Evolutionary conservation across 1,140 invertebrate species (phyloP), one percentile per base, ranked within the genome.

Genomic region (Tetramorium simillimum): DNA sequence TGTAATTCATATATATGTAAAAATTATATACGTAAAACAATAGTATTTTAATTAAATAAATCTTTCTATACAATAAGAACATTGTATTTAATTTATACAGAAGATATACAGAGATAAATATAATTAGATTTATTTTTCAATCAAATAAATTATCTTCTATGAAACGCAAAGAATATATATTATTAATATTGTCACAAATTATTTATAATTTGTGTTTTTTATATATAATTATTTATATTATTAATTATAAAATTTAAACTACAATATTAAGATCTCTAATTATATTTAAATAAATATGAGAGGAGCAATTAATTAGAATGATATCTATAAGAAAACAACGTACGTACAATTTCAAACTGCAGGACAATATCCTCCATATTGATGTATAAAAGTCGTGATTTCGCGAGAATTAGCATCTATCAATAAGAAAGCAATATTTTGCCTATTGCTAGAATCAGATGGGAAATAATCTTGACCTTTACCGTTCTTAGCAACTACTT

Each of bases 351-450:
- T 18, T 86, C 12, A 63, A 33, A 72, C 7, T 14, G 43, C 58
- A 18, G 69, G 12, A 63, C 40, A 73, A 24, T 88, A 91, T 40
- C 77, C 87, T 21, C 91, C 91, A 85, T 89, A 95, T 67, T 95
- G 94, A 92, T 95, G 94, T 56, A 94, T 62, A 24, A 95, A 78
- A 14, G 93, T 94, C 58, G 93, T 95, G 70, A 95, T 85, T 86
- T 93, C 86, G 40, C 89, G 92, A 78, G 76, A 81, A 77, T 82
- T 70, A 18, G 86, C 85, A 84, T 96, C 93, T 33, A 96, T 92
- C 63, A 95, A 92, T 62, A 96, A 46, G 86, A 95, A 96, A 28
- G 92, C 94, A 88, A 95, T 92, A 88, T 96, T 96, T 88, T 95
- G 95, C 21, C 69, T 85, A 37, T 95, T 85, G n/a, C 87, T 85